A percentile compares a stretch with the other conserved stretches of the same genome.
Evolutionary conservation across 2,888 invertebrate genomes (phyloP).

Genomic region (Himalopsyche anomala): DNA sequence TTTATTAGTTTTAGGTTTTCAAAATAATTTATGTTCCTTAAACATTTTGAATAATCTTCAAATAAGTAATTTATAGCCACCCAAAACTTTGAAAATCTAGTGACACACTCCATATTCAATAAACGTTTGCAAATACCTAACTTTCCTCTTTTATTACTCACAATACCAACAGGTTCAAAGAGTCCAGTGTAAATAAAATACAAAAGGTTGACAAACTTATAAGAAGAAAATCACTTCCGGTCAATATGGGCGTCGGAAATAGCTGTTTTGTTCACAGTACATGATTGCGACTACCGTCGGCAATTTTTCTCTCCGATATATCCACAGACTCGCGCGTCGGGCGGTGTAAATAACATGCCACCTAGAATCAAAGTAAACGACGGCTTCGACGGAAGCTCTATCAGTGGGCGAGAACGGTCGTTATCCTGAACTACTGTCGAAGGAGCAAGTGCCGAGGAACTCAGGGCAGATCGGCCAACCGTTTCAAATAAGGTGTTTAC

Average conservation of each 20-base stretch:
- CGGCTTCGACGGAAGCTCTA: slow-evolving; percentile 52
- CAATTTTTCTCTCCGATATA: slow-evolving; percentile 5
- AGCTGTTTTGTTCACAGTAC: slow-evolving; percentile 55
- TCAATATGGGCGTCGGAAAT: slow-evolving; percentile 62
- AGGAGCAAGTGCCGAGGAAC: slow-evolving; percentile 33
- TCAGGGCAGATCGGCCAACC: not conserved
- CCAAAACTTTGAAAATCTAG: too few relatives aligned
- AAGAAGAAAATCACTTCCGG: slow-evolving; percentile 59
- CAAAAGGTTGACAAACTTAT: slow-evolving; percentile 41
- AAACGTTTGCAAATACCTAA: too few relatives aligned
- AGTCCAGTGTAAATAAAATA: too few relatives aligned
- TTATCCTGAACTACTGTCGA: slow-evolving; percentile 55
- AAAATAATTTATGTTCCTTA: too few relatives aligned
- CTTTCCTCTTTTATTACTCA: too few relatives aligned
- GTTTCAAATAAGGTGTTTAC: slow-evolving; percentile 22
- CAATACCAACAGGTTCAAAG: too few relatives aligned
- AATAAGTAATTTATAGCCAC: too few relatives aligned
- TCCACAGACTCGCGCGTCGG: slow-evolving; percentile 12
- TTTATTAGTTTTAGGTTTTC: too few relatives aligned
- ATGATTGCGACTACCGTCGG: slow-evolving; percentile 53
- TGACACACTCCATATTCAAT: too few relatives aligned
- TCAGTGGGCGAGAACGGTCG: slow-evolving; percentile 51
- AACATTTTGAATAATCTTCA: too few relatives aligned
- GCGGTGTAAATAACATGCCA: slow-evolving; percentile 55
- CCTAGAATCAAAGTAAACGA: slow-evolving; percentile 55